These are phyloP conservation scores for Seriola quinqueradiata DNA, from an alignment of 2,113 vertebrate genomes.

Conservation along the genomic window DNA sequence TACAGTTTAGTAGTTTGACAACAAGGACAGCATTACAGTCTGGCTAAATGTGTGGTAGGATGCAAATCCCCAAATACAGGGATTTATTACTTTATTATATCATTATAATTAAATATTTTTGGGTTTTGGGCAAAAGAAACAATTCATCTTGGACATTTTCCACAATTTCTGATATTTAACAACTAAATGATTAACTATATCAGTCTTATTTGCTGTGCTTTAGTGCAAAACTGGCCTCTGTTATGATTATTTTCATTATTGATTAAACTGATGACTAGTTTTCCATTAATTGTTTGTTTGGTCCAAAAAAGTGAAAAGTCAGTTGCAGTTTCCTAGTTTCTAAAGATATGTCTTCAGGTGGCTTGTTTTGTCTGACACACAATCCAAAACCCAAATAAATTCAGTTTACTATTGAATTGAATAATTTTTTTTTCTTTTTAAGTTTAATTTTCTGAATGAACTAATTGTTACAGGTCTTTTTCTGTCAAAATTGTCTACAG, in stretches of 20 bases:
- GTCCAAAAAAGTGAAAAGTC: too few relatives aligned
- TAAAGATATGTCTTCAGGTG: too few relatives aligned
- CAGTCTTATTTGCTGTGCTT: not conserved
- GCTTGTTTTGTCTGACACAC: too few relatives aligned
- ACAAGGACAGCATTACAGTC: not conserved
- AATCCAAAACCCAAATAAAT: not conserved
- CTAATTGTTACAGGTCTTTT: too few relatives aligned
- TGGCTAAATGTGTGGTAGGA: not conserved
- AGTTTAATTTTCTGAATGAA: not conserved
- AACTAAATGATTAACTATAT: not conserved
- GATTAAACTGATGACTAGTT: too few relatives aligned
- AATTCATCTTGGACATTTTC: too few relatives aligned
- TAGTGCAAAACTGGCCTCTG: not conserved
- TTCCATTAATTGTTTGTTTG: too few relatives aligned
- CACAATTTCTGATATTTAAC: too few relatives aligned
- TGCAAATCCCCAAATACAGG: not conserved
- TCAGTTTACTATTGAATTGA: not conserved
- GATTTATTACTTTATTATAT: not conserved
- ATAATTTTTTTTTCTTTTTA: too few relatives aligned
- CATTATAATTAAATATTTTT: not conserved
- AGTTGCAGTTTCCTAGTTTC: too few relatives aligned
- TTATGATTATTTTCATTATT: not conserved
- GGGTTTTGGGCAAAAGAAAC: too few relatives aligned
- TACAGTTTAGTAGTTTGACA: not conserved
- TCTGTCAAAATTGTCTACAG: not conserved